Evolutionary conservation across 2,113 vertebrate genomes (phyloP).

Genomic region (Rhinopomastus cyanomelas): DNA sequence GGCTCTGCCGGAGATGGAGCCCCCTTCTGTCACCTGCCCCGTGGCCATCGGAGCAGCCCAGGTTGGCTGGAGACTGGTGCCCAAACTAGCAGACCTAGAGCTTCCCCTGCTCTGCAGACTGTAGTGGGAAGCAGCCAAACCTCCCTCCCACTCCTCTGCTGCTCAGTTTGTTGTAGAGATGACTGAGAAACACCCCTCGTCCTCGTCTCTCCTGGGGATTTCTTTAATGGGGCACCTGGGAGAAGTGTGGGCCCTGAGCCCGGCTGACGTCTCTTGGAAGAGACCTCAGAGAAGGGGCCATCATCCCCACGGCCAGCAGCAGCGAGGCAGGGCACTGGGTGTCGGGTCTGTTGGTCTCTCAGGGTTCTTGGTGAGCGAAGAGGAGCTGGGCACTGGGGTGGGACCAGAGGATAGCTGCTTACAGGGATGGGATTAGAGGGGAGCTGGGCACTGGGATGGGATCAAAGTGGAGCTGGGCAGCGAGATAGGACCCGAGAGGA

Average conservation of each 20-base stretch:
- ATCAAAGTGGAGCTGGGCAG: neutral
- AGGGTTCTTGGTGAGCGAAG: neutral
- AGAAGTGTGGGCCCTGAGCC: neutral
- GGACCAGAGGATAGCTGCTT: neutral
- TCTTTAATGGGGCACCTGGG: neutral
- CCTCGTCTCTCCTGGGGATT: neutral
- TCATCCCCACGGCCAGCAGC: neutral
- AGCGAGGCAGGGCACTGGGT: too few relatives aligned
- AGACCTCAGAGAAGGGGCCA: fast-evolving
- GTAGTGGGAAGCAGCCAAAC: neutral
- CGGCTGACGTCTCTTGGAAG: neutral
- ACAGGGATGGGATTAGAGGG: neutral
- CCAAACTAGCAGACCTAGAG: neutral
- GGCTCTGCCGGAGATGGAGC: fast-evolving
- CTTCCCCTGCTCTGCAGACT: neutral
- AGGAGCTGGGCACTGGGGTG: neutral
- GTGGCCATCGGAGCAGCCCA: fast-evolving
- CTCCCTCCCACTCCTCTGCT: neutral
- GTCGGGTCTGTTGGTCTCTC: neutral
- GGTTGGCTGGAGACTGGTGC: neutral
- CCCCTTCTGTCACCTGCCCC: neutral
- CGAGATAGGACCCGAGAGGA: neutral
- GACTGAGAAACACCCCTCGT: neutral
- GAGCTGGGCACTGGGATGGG: neutral
- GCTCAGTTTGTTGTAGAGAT: neutral